Evolutionary conservation across 2,888 invertebrate species (phyloP).

Genomic region (Phymatocera aterrima): DNA sequence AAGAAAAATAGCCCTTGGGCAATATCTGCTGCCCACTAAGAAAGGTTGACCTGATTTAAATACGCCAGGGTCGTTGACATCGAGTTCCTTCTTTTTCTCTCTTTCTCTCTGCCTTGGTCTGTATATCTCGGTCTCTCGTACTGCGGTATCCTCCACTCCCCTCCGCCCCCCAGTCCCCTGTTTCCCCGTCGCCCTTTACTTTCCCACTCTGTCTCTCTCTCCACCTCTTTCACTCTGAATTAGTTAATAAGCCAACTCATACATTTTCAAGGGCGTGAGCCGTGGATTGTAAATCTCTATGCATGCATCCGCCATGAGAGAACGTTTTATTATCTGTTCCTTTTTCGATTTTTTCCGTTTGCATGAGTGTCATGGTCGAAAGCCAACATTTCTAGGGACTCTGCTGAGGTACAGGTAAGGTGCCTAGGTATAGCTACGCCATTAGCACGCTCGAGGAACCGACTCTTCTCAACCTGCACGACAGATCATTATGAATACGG

Average conservation of each 20-base stretch:
- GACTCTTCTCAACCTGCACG: too few species aligned
- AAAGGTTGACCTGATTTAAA: constrained; percentile 46
- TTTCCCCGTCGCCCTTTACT: background rate
- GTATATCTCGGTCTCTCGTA: background rate
- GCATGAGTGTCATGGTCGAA: background rate
- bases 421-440: too few species aligned
- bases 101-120: constrained; percentile 12
- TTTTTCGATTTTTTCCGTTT: too few species aligned
- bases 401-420: background rate
- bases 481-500: background rate
- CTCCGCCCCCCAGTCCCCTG: background rate
- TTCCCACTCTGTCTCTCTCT: background rate
- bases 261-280: constrained; percentile 40
- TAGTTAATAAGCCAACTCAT: constrained; percentile 22
- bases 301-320: constrained; percentile 21
- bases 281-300: constrained; percentile 18
- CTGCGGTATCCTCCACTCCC: background rate
- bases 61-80: constrained; percentile 43
- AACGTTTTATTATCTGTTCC: background rate
- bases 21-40: constrained; percentile 43
- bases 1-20: constrained; percentile 45
- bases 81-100: too few species aligned
- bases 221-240: constrained; percentile 39
- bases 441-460: too few species aligned
- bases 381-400: constrained; percentile 1